Base-by-base conservation (phyloP, 2,113 vertebrate genomes). In the Tautogolabrus adspersus region DNA sequence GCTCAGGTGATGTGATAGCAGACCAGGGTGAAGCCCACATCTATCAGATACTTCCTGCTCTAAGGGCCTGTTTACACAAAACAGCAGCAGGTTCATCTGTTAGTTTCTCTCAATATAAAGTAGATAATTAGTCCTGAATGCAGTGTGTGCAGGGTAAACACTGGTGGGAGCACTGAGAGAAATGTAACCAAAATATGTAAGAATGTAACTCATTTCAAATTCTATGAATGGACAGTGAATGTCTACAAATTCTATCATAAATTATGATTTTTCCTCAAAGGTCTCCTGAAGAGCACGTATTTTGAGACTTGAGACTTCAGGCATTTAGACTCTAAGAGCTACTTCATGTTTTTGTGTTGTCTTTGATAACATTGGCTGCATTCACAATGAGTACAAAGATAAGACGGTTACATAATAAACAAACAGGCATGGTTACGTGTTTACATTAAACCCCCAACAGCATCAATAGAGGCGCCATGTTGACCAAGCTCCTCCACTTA, bases 41-140 rank as follows among this genome's bases (percentile, higher is more conserved):
- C 10, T 2, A 44, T 66, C 16, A 44, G 34, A 55, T 74, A 34
- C 73, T 84, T 78, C 66, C 67, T 77, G 78, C 52, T 68, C 52
- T 21, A 16, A 57, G 46, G 10, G 3, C 67, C 65, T 84, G 79
- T 91, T 88, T 70, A 89, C 81, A 75, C 59, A 37, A 90, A 91
- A 93, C 82, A 92, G 9, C 47, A 85, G 52, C 13, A 52, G 30
- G 44, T 9, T 68, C 21, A 58, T 42, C 47, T 22, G 72, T 66
- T 56, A 73, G 40, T 88, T 78, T 82, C 75, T 57, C 68, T 18
- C 65, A 76, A 82, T 54, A 66, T 67, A 61, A 80, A 83, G 67
- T 64, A 54, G 80, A 63, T 71, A 46, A 83, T 78, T 56, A 55
- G 60, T 44, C 13, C 8, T 42, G 30, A 54, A 67, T 67, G 56